These are phyloP conservation scores for Delichon dasypus DNA, from an alignment of 2,797 vertebrate species.

Conservation along the genomic window DNA sequence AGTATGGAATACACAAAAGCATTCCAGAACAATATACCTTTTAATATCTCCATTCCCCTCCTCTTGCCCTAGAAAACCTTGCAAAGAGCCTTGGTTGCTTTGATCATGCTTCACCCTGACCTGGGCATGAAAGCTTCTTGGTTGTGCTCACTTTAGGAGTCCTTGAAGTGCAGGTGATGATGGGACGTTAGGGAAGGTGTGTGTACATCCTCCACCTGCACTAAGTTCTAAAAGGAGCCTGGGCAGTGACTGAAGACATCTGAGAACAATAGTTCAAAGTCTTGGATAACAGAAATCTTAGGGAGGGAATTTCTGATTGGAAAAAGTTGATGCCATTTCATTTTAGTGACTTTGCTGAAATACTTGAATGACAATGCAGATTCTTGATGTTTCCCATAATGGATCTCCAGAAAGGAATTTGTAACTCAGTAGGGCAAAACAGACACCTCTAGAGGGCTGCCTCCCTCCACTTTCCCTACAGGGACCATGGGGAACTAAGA, in stretches of 20 bases:
- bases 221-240: background rate
- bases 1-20: background rate
- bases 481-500: background rate
- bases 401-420: background rate
- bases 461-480: constrained; percentile 2
- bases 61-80: background rate
- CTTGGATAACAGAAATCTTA: background rate
- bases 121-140: background rate
- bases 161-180: background rate
- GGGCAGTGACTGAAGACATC: background rate
- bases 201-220: fast-evolving
- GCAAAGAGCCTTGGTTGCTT: background rate
- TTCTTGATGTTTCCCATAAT: background rate
- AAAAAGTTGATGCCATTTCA: background rate
- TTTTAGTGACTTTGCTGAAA: background rate
- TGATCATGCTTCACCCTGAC: background rate
- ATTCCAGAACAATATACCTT: background rate
- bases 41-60: background rate
- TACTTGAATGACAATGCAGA: background rate
- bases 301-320: background rate
- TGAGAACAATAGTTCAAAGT: background rate
- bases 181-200: background rate
- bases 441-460: constrained; percentile 35
- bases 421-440: background rate
- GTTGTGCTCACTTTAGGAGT: background rate